Evolutionary conservation across 2,888 invertebrate species (phyloP).

Genomic region (Lissonota sp.): DNA sequence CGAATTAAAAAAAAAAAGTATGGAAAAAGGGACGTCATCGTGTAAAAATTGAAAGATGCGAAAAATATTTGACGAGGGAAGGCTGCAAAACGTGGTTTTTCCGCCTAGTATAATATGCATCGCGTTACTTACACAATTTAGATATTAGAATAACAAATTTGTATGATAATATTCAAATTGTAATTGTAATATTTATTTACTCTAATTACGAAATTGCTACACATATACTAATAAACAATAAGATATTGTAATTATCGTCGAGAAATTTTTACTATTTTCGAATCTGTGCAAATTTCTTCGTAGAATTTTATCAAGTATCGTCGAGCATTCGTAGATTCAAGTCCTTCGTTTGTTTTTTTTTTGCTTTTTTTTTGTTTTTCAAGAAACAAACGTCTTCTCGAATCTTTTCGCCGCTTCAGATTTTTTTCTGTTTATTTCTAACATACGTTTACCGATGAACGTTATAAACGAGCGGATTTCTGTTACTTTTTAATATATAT

Average conservation of each 20-base stretch:
- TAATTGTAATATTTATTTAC: conserved; percentile 70
- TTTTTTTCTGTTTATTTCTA: conserved; percentile 22
- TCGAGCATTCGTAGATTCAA: conserved; percentile 7
- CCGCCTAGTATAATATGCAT: conserved; percentile 54
- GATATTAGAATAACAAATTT: conserved; percentile 65
- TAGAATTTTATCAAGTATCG: background rate
- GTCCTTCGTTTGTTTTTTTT: conserved; percentile 7
- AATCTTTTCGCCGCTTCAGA: conserved; percentile 19
- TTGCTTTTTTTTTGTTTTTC: conserved; percentile 9
- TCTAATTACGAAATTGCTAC: conserved; percentile 62
- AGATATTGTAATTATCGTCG: conserved; percentile 57
- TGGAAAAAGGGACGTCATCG: conserved; percentile 8
- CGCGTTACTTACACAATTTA: conserved; percentile 64
- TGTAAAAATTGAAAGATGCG: conserved; percentile 10
- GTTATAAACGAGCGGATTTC: conserved; percentile 1
- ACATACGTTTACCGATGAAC: conserved; percentile 14
- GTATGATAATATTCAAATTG: conserved; percentile 65
- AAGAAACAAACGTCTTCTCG: conserved; percentile 21
- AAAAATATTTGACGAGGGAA: conserved; percentile 29
- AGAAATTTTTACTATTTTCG: background rate
- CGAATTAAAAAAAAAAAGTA: conserved; percentile 31
- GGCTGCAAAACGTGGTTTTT: conserved; percentile 46
- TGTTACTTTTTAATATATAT: background rate
- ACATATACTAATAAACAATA: conserved; percentile 64
- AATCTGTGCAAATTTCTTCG: background rate